Evolutionary conservation across 2,888 invertebrate species (phyloP).

Genomic region (Hirtodrosophila confusa): DNA sequence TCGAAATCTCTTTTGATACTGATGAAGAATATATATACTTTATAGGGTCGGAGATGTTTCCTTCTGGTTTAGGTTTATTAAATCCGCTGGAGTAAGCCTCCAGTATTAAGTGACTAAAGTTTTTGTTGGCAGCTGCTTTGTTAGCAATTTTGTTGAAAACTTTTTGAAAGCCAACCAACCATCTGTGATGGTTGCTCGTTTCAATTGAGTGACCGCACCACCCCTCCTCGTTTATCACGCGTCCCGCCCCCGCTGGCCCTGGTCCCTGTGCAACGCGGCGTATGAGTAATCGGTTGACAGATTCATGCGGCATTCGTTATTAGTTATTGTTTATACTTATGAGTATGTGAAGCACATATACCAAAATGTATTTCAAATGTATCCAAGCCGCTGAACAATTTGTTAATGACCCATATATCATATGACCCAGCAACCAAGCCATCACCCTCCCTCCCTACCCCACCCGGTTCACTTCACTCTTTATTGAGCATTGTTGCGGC

Average conservation of each 20-base stretch:
- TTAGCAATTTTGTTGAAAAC: slow-evolving; percentile 23
- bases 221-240: background rate
- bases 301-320: slow-evolving; percentile 56
- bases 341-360: slow-evolving; percentile 5
- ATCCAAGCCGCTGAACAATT: slow-evolving; percentile 72
- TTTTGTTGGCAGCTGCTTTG: slow-evolving; percentile 20
- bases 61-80: too few relatives aligned
- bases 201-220: slow-evolving; percentile 36
- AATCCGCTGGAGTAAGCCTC: too few relatives aligned
- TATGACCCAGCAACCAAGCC: slow-evolving; percentile 42
- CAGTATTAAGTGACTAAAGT: background rate
- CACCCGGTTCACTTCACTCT: slow-evolving; percentile 27
- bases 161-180: slow-evolving; percentile 22
- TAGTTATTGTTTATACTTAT: slow-evolving; percentile 57
- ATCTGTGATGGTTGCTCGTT: slow-evolving; percentile 40
- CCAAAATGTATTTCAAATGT: slow-evolving; percentile 38
- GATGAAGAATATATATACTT: too few relatives aligned
- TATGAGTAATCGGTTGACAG: slow-evolving; percentile 61
- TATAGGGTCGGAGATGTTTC: too few relatives aligned
- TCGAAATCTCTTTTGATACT: too few relatives aligned
- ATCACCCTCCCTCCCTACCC: background rate
- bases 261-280: slow-evolving; percentile 19
- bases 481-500: slow-evolving; percentile 62
- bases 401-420: slow-evolving; percentile 80
- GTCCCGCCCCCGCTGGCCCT: slow-evolving; percentile 12